Evolutionary conservation across 2,113 vertebrate species (phyloP), one percentile per base, ranked within the genome.

Genomic region (Gasterosteus nipponicus): DNA sequence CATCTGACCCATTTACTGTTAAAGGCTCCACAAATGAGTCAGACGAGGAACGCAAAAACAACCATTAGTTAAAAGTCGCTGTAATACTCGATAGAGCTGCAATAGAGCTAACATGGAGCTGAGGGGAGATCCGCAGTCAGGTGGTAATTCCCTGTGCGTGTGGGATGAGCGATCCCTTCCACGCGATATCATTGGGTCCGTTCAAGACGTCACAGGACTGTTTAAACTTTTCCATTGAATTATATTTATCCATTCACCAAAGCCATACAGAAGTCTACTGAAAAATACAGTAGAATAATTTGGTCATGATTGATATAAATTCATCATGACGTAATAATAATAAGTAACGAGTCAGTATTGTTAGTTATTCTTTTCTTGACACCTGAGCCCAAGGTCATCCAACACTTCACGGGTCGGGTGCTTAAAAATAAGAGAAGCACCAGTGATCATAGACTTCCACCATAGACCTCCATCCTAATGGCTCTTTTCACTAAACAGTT

Each of bases 381-480:
- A 38, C 35, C 46, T 80, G 58, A 65, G 31, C 33, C 10, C 22
- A 76, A 79, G 68, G 62, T 83, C 77, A 38, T 74, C 19, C 15
- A 35, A 14, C 39, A 18, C 19, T 26, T 62, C 47, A 41, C 42
- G 12, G 22, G 22, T 53, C 47, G 19, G 64, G 15, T 49, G 51
- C 58, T 56, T 54, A 39, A 18, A 66, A 29, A 47, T 54, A 29
- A 51, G 2, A 63, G 8, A 44, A 77, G 58, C 14, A 31, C 8
- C 47, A 78, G 26, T 18, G 41, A 64, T 57, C 29, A 57, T 26
- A 58, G 60, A 57, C 6, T 42, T 46, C 19, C 33, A 65, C 53
- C 31, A 58, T 29, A 58, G 64, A 61, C 5, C 33, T 47, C 19
- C 19, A 1, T 29, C 16, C 46, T 85, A 89, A 88, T 82, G 62